Base-by-base conservation (phyloP, 2,888 invertebrate genomes). In the Scotopteryx bipunctaria region DNA sequence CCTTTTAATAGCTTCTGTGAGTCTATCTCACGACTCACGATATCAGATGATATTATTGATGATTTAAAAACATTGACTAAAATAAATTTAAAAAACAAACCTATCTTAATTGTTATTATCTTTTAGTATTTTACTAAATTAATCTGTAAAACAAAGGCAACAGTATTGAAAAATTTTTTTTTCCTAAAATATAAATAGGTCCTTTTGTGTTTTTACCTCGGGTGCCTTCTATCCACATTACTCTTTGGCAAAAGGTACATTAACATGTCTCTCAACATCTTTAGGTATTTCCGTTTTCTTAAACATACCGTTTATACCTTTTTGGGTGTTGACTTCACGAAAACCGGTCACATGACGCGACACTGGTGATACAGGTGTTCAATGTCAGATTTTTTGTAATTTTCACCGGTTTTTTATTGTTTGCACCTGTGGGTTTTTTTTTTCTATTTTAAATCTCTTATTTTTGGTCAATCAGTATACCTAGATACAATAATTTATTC, bases 221-320 rank as follows among this genome's bases (percentile, higher is more conserved):
- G n/a, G 23, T n/a, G 13, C 11, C n/a, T 25, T 44, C 43, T 44
- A n/a, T 6, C 4, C 33, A 15, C 6, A 23, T 9, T 57, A 58
- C 37, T 59, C 59, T 59, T 50, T 58, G 56, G 8, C 45, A 33
- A 54, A 50, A 32, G 48, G 44, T 54, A 44, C 55, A 35, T 38
- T 31, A 54, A 57, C 58, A 43, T 40, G 57, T 57, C 49, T 25
- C n/a, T n/a, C n/a, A n/a, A n/a, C 16, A 36, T 37, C 44, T 47
- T 50, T 54, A 47, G 56, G 61, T 60, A 63, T 64, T 60, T 66
- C 64, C 58, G 59, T 59, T 64, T 60, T 52, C 41, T 45, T 49
- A 46, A 50, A 53, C 35, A 19, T 47, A 43, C 38, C 38, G 38
- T 25, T 47, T 61, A 38, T 21, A 47, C 55, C 51, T 50, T 57